Percentiles rank a stretch among this genome's conserved stretches.
These are phyloP conservation scores for Spheniscus mendiculus DNA, from an alignment of 2,113 vertebrate genomes.

Conservation along the genomic window DNA sequence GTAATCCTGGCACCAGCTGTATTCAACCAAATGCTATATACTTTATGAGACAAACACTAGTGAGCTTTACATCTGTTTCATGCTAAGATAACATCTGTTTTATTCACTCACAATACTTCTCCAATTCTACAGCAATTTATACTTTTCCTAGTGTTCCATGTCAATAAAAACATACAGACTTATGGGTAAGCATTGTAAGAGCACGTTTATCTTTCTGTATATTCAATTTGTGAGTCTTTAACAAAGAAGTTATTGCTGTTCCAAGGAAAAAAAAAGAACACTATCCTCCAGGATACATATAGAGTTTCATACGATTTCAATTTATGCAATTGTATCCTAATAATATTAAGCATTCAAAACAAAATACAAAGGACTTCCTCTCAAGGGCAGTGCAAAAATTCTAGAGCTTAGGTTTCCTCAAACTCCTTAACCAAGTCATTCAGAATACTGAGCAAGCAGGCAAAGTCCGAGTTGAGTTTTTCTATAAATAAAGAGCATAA, in stretches of 20 bases:
- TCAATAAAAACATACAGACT: conserved; percentile 1
- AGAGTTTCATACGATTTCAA: neutral
- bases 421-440: neutral
- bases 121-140: conserved; percentile 70
- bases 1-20: conserved; percentile 79
- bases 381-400: neutral
- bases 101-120: conserved; percentile 53
- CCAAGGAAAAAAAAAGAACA: neutral
- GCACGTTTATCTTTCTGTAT: neutral
- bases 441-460: neutral
- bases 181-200: neutral
- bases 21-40: conserved; percentile 76
- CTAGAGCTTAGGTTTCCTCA: neutral
- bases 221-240: neutral
- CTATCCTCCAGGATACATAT: neutral
- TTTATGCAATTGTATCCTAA: neutral
- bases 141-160: conserved; percentile 45
- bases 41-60: conserved; percentile 77
- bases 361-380: neutral
- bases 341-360: neutral
- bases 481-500: neutral
- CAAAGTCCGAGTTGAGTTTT: neutral
- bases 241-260: neutral
- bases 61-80: conserved; percentile 80
- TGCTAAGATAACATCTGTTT: conserved; percentile 80